Evolutionary conservation across 2,888 invertebrate genomes (phyloP).

Genomic region (Apoderus coryli): DNA sequence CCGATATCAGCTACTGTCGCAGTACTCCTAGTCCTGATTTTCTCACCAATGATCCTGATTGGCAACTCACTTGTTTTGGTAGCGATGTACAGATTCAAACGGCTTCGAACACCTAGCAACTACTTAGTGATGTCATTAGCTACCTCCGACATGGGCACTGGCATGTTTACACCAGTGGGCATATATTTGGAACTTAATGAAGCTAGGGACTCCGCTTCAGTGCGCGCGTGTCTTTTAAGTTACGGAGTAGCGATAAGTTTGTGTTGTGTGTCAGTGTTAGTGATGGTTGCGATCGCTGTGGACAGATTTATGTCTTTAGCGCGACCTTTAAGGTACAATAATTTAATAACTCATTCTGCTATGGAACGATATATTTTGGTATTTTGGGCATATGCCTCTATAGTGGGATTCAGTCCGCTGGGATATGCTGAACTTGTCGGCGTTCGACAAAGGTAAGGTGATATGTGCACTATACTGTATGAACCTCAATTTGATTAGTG

Average conservation of each 20-base stretch:
- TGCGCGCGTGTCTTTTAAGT: conserved; percentile 38
- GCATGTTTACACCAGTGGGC: conserved; percentile 43
- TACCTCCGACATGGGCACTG: conserved; percentile 42
- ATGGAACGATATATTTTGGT: conserved; percentile 41
- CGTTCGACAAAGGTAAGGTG: conserved; percentile 22
- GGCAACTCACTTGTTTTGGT: conserved; percentile 44
- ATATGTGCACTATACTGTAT: too few species aligned
- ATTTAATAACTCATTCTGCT: conserved; percentile 45
- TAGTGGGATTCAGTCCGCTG: conserved; percentile 40
- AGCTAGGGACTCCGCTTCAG: conserved; percentile 30
- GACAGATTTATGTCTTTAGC: conserved; percentile 46
- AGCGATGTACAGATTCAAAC: conserved; percentile 43
- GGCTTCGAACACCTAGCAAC: conserved; percentile 46
- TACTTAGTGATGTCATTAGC: conserved; percentile 45
- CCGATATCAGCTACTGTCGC: conserved; percentile 35
- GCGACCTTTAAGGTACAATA: conserved; percentile 45
- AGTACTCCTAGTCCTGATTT: conserved; percentile 36
- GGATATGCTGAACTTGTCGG: conserved; percentile 33
- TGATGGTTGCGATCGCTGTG: conserved; percentile 46
- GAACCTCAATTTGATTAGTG: too few species aligned
- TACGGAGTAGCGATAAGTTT: conserved; percentile 42
- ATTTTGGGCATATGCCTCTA: conserved; percentile 43
- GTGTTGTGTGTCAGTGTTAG: conserved; percentile 44
- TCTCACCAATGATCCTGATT: conserved; percentile 42
- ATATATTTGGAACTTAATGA: conserved; percentile 42